A percentile compares a stretch with the other conserved stretches of the same genome.
phyloP scores from a whole-genome alignment of 2,113 vertebrate genomes.

The Trichechus manatus region DNA sequence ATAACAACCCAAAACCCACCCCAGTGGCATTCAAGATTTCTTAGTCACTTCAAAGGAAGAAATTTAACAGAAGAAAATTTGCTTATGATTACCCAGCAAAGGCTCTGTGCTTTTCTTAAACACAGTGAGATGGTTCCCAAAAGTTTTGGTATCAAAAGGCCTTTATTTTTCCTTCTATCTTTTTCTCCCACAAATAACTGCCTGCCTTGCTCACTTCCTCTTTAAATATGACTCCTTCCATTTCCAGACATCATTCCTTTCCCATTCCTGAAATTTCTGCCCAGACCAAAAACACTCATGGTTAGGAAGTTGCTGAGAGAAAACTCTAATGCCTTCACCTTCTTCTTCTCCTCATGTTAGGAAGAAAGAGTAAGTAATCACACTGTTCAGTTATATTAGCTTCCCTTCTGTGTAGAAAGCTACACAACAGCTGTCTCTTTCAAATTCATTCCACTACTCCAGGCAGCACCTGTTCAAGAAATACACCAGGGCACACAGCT shows the following conservation, averaged over 20 bases:
- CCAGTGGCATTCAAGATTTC: not conserved
- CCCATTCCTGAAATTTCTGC: not conserved
- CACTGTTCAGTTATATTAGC: not conserved
- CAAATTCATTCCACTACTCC: not conserved
- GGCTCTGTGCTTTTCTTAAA: not conserved
- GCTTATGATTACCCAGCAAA: not conserved
- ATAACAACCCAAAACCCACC: not conserved
- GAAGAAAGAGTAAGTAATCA: not conserved
- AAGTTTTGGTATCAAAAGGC: not conserved
- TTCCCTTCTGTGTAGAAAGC: not conserved
- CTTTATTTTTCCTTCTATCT: not conserved
- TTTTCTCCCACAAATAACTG: not conserved
- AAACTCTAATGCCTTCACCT: not conserved
- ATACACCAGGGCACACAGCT: not conserved
- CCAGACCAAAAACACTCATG: not conserved
- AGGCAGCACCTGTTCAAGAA: slow-evolving; percentile 6
- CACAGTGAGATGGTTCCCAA: not conserved
- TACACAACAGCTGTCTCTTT: not conserved
- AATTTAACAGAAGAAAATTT: slow-evolving; percentile 32
- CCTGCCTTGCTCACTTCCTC: not conserved
- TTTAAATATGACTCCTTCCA: not conserved
- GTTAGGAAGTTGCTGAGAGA: not conserved
- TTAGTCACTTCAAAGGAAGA: slow-evolving; percentile 33
- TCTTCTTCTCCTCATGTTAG: not conserved
- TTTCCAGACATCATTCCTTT: not conserved